These are phyloP conservation scores for Donacobius atricapilla DNA, from an alignment of 2,113 vertebrate species.

Conservation along the genomic window DNA sequence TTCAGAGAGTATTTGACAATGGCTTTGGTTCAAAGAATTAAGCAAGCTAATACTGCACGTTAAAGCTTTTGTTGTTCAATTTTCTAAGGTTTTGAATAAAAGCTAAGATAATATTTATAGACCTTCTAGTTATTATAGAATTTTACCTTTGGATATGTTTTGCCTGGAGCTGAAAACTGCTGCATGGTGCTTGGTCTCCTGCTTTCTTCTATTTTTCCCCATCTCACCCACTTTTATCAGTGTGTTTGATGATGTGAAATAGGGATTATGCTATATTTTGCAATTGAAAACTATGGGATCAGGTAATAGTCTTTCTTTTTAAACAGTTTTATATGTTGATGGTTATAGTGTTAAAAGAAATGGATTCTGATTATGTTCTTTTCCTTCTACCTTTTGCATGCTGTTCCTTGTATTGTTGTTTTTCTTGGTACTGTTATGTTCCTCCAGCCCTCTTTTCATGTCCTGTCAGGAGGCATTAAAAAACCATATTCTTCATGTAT, in stretches of 20 bases:
- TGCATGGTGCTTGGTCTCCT: neutral
- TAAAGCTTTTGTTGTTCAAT: neutral
- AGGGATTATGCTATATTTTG: neutral
- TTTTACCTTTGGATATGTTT: neutral
- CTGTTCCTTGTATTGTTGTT: neutral
- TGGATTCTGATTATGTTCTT: neutral
- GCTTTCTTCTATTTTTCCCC: neutral
- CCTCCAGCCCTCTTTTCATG: neutral
- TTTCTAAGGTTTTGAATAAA: neutral
- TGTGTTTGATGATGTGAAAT: neutral
- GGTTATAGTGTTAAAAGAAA: neutral
- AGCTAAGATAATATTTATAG: neutral
- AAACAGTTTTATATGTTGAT: neutral
- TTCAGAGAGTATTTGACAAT: neutral
- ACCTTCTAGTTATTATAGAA: neutral
- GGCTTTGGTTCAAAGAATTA: fast-evolving
- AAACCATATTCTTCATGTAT: neutral
- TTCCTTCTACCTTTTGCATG: neutral
- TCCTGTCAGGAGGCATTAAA: neutral
- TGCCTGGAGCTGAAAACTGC: neutral
- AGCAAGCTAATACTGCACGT: neutral
- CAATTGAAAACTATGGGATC: neutral
- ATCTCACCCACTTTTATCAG: neutral
- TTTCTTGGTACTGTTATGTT: neutral
- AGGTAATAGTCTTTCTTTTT: neutral